Evolutionary conservation across 2,888 invertebrate genomes (phyloP), one percentile per base, ranked within the genome.

Genomic region (Matsumyia berberina): DNA sequence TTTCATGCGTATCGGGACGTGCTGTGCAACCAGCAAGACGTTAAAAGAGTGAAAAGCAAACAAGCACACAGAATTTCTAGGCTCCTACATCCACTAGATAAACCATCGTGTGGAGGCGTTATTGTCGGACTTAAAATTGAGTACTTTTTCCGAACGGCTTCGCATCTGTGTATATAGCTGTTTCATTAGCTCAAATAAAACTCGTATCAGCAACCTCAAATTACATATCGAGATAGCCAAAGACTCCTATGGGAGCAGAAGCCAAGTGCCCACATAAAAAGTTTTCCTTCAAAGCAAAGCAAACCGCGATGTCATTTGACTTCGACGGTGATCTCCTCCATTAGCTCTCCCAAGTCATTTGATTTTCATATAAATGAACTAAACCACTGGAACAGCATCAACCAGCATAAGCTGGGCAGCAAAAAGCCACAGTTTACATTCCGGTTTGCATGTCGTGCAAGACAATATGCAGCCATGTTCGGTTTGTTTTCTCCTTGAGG

Each of bases 231-330:
- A 33, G 49, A 42, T 76, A 76, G 35, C 33, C 9, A 74, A 74
- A 57, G 17, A 11, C 74, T 53, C 11, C 24, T 33, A 11, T 15
- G 1, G 5, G 8, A 46, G 46, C 19, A 46, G 31, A 46, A 60
- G 39, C 55, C 55, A 33, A 44, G 66, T 72, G 72, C 39, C 60
- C 39, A 72, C 70, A 70, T 49, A 70, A 46, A 57, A 57, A 49
- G 29, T 46, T 57, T 49, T 24, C 42, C 29, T 51, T 37, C 8
- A 37, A 37, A 29, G 9, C 19, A 37, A 62, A 74, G 37, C 49
- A 39, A 67, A 80, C 67, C 74, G 64, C 67, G 74, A 74, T 81
- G 81, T 69, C 81, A 70, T 76, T 74, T 58, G 76, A 69, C 76
- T 76, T 76, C 51, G 67, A 67, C 24, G 58, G 31, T 46, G 76